Conservation (phyloP, 1,140 invertebrate genomes). For the Mamestra configurata region DNA sequence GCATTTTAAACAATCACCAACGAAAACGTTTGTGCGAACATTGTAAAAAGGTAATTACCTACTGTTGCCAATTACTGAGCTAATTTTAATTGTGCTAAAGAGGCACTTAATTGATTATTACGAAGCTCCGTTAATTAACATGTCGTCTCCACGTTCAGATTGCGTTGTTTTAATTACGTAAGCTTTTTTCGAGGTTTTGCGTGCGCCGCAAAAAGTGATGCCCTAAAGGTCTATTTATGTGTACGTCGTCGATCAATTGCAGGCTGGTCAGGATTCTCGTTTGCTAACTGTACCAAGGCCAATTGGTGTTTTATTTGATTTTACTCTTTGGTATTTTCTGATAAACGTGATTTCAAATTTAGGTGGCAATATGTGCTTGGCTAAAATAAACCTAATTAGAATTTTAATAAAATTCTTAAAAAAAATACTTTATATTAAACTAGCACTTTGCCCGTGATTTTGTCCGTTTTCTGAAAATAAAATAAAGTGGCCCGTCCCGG, state of each 20-base stretch:
- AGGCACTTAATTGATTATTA: constrained; percentile 53
- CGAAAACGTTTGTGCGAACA: constrained; percentile 10
- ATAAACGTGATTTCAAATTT: no score
- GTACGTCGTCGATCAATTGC: constrained; percentile 27
- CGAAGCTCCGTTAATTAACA: constrained; percentile 50
- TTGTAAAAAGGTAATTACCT: constrained; percentile 49
- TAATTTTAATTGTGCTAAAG: constrained; percentile 52
- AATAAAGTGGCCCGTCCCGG: no score
- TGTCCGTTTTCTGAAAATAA: no score
- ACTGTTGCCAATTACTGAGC: constrained; percentile 50
- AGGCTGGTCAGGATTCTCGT: neutral
- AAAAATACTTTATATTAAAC: no score
- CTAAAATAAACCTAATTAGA: no score
- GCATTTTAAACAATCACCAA: neutral
- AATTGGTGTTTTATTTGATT: neutral
- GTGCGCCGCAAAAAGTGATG: constrained; percentile 24
- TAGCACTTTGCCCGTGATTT: no score
- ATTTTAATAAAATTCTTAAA: no score
- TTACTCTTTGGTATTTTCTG: neutral
- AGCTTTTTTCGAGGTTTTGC: constrained; percentile 22
- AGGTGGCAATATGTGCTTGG: no score
- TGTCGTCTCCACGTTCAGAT: constrained; percentile 47
- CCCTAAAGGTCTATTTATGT: constrained; percentile 20
- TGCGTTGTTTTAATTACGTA: constrained; percentile 46
- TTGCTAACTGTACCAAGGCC: neutral